Conservation (phyloP, 2,797 vertebrate species). For the Etheostoma nigrum region DNA sequence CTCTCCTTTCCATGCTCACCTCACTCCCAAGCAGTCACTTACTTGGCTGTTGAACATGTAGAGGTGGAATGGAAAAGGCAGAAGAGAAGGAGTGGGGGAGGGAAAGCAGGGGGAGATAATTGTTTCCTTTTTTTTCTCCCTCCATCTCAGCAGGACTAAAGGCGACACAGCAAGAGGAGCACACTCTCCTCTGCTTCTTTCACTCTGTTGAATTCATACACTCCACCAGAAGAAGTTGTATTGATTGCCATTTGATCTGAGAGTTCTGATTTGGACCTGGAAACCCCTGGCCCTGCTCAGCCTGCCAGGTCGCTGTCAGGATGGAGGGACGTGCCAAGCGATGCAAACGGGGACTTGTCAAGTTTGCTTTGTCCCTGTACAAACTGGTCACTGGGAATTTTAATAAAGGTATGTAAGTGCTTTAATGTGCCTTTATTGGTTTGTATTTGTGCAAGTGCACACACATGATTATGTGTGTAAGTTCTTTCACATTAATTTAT, state of each 20-base stretch:
- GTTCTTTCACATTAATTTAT: not conserved
- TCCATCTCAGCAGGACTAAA: conserved; percentile 57
- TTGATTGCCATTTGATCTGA: conserved; percentile 24
- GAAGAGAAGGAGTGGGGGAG: conserved; percentile 42
- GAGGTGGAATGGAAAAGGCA: conserved; percentile 43
- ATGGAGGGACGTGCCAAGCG: conserved; percentile 92
- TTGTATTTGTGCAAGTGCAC: not conserved
- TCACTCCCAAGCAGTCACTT: conserved; percentile 45
- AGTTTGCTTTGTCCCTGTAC: conserved; percentile 90
- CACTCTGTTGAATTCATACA: conserved; percentile 34
- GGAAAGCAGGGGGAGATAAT: conserved; percentile 58
- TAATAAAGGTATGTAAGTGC: conserved; percentile 88
- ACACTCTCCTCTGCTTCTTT: conserved; percentile 8
- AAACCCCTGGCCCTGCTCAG: conserved; percentile 35
- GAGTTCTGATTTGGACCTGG: conserved; percentile 41
- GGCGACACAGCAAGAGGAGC: conserved; percentile 34
- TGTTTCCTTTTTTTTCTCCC: conserved; percentile 51
- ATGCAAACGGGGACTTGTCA: conserved; percentile 91
- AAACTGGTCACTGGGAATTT: conserved; percentile 93
- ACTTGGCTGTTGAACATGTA: conserved; percentile 56
- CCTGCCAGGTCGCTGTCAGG: conserved; percentile 65
- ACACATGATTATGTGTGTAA: not conserved
- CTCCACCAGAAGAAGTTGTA: conserved; percentile 47
- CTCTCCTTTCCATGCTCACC: conserved; percentile 22
- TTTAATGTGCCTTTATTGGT: not conserved